Conservation (phyloP, 2,888 invertebrate genomes). For the Tenthredo notha region DNA sequence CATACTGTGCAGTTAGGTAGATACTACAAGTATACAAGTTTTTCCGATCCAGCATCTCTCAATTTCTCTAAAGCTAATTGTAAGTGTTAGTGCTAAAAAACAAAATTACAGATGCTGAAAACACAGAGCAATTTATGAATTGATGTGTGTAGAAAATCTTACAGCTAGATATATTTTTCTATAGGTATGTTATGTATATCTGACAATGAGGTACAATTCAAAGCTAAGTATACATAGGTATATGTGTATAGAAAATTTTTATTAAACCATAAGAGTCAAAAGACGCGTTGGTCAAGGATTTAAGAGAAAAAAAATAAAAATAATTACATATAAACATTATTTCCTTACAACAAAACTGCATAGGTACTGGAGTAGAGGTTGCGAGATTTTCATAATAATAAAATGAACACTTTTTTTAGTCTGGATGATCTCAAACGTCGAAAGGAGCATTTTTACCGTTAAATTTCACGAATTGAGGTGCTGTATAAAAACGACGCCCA, state of each 20-base stretch:
- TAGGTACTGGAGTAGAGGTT: constrained; percentile 35
- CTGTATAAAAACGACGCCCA: constrained; percentile 10
- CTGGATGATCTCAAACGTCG: constrained; percentile 29
- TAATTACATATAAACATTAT: constrained; percentile 21
- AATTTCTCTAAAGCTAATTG: background rate
- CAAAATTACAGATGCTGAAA: background rate
- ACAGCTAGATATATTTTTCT: background rate
- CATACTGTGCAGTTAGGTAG: background rate
- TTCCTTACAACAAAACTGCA: constrained; percentile 13
- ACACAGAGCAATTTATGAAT: background rate
- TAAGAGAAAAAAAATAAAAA: background rate
- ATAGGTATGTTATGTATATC: background rate
- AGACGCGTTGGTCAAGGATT: background rate
- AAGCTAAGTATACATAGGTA: background rate
- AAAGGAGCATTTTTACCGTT: constrained; percentile 15
- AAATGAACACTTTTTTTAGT: constrained; percentile 36
- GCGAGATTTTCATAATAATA: constrained; percentile 7
- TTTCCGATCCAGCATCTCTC: background rate
- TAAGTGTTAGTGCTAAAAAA: background rate
- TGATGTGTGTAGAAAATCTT: background rate
- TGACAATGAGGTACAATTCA: background rate
- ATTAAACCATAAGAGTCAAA: constrained; percentile 24
- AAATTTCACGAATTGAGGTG: constrained; percentile 41
- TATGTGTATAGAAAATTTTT: constrained; percentile 33
- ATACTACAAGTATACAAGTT: background rate